A percentile compares a stretch with the other conserved stretches of the same genome.
phyloP scores from a whole-genome alignment of 2,113 vertebrate genomes.

The Cottus gobio region DNA sequence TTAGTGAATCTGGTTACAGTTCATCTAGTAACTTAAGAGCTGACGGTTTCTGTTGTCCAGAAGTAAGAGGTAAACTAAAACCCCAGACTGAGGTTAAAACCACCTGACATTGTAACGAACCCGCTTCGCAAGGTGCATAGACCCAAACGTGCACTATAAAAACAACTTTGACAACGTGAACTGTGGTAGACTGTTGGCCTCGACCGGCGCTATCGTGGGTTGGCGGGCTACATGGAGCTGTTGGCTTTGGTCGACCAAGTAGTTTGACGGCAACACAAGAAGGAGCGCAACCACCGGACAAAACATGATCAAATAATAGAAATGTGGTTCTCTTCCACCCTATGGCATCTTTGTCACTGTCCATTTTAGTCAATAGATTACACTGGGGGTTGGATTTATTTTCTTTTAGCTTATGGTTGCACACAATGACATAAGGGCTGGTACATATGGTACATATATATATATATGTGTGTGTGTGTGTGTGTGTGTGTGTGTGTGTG shows the following conservation, averaged over 20 bases:
- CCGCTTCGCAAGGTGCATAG: slow-evolving; percentile 34
- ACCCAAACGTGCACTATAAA: slow-evolving; percentile 24
- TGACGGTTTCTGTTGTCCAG: not conserved
- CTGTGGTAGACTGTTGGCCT: not conserved
- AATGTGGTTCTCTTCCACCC: not conserved
- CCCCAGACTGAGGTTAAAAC: not conserved
- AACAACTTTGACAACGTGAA: slow-evolving; percentile 37
- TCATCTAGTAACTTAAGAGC: not conserved
- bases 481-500: not conserved
- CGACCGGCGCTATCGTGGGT: not conserved
- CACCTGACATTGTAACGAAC: slow-evolving; percentile 1
- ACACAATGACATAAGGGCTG: slow-evolving; percentile 36
- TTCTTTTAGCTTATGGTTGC: slow-evolving; percentile 1
- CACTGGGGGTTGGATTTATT: not conserved
- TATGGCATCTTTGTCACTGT: slow-evolving; percentile 15
- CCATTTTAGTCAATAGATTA: slow-evolving; percentile 2
- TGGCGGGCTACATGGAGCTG: slow-evolving; percentile 51
- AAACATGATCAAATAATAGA: not conserved
- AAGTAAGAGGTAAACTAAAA: slow-evolving; percentile 2
- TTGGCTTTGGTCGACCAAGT: slow-evolving; percentile 37
- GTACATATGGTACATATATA: not conserved
- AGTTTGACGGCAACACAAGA: slow-evolving; percentile 28
- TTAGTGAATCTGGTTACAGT: slow-evolving; percentile 42
- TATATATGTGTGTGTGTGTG: not conserved
- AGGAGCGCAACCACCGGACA: not conserved